Percentiles rank a stretch among this genome's conserved stretches.
phyloP scores from a whole-genome alignment of 2,888 invertebrate genomes.

The Drosophila fungiperda region DNA sequence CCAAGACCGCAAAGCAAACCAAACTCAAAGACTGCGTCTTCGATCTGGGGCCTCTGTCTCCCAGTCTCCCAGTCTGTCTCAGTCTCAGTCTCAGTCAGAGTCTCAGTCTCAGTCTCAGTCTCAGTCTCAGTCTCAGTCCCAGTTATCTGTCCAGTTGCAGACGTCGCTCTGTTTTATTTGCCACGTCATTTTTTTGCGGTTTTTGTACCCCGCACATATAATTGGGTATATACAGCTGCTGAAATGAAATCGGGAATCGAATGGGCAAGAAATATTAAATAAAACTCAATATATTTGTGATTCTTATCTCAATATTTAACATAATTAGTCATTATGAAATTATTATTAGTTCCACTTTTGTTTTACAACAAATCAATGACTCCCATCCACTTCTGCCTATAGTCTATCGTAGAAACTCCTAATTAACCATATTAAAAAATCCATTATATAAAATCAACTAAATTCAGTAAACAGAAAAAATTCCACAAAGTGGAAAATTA shows the following conservation, averaged over 20 bases:
- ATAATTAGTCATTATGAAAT: background rate
- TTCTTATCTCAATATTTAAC: background rate
- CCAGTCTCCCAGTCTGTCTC: constrained; percentile 5
- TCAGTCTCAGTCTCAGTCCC: constrained; percentile 27
- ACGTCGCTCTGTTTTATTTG: constrained; percentile 75
- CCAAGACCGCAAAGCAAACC: constrained; percentile 42
- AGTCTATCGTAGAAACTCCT: background rate
- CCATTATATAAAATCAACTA: background rate
- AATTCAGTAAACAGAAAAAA: background rate
- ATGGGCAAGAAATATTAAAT: background rate
- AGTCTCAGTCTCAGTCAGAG: constrained; percentile 4
- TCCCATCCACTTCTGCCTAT: background rate
- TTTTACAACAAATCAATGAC: background rate
- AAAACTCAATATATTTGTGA: background rate
- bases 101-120: constrained; percentile 35
- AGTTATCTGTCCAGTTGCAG: constrained; percentile 57
- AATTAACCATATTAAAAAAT: background rate
- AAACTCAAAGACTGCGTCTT: constrained; percentile 52
- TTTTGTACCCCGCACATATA: constrained; percentile 30
- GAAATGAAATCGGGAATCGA: background rate
- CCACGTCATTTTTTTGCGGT: constrained; percentile 67
- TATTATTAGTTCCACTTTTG: background rate
- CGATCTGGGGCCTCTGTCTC: constrained; percentile 43
- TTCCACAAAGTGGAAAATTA: background rate
- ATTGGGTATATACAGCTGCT: background rate